Base-by-base conservation (phyloP, 2,113 vertebrate genomes). In the Ibidorhyncha struthersii region DNA sequence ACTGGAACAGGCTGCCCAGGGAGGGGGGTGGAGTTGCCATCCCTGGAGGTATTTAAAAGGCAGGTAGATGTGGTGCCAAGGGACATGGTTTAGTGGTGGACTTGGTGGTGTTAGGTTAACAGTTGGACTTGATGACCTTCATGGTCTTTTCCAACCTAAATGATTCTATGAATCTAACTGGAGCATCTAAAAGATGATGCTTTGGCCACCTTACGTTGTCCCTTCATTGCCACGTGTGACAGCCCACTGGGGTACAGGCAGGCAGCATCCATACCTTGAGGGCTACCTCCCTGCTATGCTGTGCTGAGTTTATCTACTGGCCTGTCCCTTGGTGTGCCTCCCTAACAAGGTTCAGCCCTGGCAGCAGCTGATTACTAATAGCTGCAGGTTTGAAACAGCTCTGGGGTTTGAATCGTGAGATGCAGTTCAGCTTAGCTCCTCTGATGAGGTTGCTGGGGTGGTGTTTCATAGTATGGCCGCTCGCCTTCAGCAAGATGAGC, bases 381-480 rank as follows among this genome's bases (percentile, higher is more conserved):
- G 23, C 17, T 61, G n/a, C 3, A 15, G 17, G 20, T 56, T 67
- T 56, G 55, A n/a, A 74, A 45, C 41, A 58, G 15, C 36, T 74
- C 19, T 88, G 30, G 15, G 9, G 14, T 21, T 34, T 72, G 36
- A 56, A 41, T n/a, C 3, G 2, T 30, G 36, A 94, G 40, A 38
- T 80, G 38, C 13, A 32, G 29, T 67, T 74, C 4, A 9, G 26
- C 18, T 71, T 58, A 2, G 3, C 34, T 83, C 11, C 58, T 9
- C 15, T 15, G 17, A 50, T 38, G 36, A 36, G 11, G 17, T 63
- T 63, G 16, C 41, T 73, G 59, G 53, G 10, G 5, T 29, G n/a
- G 9, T 27, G 18, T 61, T 83, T 11, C 2, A 0, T 0, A 0
- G 41, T 45, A 12, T 8, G 20, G 45, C 36, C 0, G 0, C 69